Evolutionary conservation across 2,113 vertebrate species (phyloP).

Genomic region (Gnathonemus echidnorhynchus): DNA sequence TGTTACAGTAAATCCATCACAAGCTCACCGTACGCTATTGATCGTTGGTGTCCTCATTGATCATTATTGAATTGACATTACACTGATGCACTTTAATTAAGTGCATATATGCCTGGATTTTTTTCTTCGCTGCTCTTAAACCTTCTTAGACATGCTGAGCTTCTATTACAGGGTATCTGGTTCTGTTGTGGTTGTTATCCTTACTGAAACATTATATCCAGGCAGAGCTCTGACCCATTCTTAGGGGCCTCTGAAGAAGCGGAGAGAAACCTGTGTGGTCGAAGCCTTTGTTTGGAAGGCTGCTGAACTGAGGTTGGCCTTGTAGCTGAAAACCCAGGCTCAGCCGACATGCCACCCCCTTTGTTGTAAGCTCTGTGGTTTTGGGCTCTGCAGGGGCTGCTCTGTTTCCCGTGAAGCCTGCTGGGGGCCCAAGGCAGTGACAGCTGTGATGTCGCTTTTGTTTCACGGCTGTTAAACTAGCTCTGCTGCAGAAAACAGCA

Average conservation of each 20-base stretch:
- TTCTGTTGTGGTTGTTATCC: not conserved
- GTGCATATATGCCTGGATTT: not conserved
- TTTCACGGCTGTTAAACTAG: not conserved
- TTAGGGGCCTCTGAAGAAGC: not conserved
- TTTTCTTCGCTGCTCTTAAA: not conserved
- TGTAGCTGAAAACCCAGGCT: not conserved
- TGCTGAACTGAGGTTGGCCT: not conserved
- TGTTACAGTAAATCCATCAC: conserved; percentile 24
- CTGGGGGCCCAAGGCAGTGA: not conserved
- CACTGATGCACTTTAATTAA: conserved; percentile 16
- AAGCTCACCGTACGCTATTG: conserved; percentile 19
- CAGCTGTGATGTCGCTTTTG: not conserved
- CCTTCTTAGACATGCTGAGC: not conserved
- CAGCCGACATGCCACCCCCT: not conserved
- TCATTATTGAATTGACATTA: conserved; percentile 24
- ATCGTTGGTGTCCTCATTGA: conserved; percentile 25
- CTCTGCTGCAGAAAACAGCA: not conserved
- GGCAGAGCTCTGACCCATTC: not conserved
- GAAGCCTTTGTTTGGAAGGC: not conserved
- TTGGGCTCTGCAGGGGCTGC: not conserved
- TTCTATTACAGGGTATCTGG: not conserved
- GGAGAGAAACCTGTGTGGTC: not conserved
- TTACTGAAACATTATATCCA: not conserved
- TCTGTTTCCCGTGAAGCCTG: not conserved
- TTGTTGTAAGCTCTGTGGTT: not conserved